Conservation (phyloP, 2,797 vertebrate species). For the Pagetopsis macropterus region DNA sequence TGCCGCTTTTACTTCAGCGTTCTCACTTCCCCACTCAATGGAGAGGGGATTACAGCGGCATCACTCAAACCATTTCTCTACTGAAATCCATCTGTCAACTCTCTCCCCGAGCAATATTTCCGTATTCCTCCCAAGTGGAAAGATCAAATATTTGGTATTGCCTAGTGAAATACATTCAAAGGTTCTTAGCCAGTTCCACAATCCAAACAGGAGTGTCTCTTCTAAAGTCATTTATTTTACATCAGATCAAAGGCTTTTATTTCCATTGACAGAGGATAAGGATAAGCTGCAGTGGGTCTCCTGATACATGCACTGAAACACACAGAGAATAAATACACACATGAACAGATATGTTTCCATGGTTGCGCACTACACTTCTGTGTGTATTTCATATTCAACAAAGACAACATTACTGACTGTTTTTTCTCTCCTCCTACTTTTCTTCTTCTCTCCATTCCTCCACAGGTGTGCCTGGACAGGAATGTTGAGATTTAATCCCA, state of each 20-base stretch:
- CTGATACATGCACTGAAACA: neutral
- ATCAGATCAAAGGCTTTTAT: slow-evolving; percentile 62
- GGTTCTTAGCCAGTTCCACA: slow-evolving; percentile 44
- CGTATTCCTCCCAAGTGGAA: slow-evolving; percentile 59
- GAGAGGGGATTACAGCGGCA: slow-evolving; percentile 70
- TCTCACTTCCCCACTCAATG: slow-evolving; percentile 37
- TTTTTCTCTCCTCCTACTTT: slow-evolving; percentile 4
- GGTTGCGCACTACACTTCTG: neutral
- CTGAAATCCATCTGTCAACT: slow-evolving; percentile 72
- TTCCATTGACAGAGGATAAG: slow-evolving; percentile 58
- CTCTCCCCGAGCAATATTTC: slow-evolving; percentile 61
- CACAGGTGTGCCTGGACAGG: slow-evolving; percentile 54
- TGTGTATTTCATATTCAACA: slow-evolving; percentile 2
- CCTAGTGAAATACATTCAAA: slow-evolving; percentile 60
- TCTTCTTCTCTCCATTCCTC: slow-evolving; percentile 14
- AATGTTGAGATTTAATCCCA: slow-evolving; percentile 54
- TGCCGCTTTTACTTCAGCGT: slow-evolving; percentile 49
- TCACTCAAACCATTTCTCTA: slow-evolving; percentile 60
- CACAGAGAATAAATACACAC: slow-evolving; percentile 9
- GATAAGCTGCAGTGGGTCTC: slow-evolving; percentile 39
- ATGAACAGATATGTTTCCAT: slow-evolving; percentile 8
- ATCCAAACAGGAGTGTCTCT: slow-evolving; percentile 43
- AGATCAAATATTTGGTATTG: slow-evolving; percentile 70
- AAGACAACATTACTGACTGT: neutral
- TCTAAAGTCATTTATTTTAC: slow-evolving; percentile 58